These are phyloP conservation scores for Micromussa lordhowensis DNA, from an alignment of 92 coral and sea anemone species.

Conservation along the genomic window DNA sequence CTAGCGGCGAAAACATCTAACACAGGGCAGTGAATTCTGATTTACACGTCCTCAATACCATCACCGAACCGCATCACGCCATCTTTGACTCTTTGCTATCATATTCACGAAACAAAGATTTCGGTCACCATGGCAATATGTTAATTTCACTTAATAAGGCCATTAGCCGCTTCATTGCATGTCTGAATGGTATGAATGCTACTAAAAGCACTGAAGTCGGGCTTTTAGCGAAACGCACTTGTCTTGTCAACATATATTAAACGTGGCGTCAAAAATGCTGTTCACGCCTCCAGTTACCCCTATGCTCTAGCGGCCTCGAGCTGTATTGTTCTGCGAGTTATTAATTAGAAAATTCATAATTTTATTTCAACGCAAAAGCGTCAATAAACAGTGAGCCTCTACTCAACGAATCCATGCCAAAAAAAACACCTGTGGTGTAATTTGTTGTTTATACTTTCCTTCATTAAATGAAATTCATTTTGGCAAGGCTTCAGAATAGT, in stretches of 20 bases:
- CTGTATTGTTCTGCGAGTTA: not conserved
- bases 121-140: constrained; percentile 67
- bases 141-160: constrained; percentile 10
- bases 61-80: constrained; percentile 31
- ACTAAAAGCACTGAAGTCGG: not conserved
- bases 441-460: not conserved
- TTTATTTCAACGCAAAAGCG: not conserved
- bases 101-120: constrained; percentile 12
- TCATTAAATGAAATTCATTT: not conserved
- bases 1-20: constrained; percentile 89
- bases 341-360: not conserved
- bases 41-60: too few species aligned
- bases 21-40: not conserved
- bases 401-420: not conserved
- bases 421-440: not conserved
- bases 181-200: too few species aligned
- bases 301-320: too few species aligned
- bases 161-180: constrained; percentile 1
- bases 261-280: not conserved
- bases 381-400: not conserved
- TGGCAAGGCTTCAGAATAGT: not conserved
- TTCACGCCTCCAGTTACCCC: too few species aligned
- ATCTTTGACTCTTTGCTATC: constrained; percentile 38
- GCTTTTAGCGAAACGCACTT: not conserved
- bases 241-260: not conserved